Conservation (phyloP, 2,888 invertebrate species). For the Theretra japonica region DNA sequence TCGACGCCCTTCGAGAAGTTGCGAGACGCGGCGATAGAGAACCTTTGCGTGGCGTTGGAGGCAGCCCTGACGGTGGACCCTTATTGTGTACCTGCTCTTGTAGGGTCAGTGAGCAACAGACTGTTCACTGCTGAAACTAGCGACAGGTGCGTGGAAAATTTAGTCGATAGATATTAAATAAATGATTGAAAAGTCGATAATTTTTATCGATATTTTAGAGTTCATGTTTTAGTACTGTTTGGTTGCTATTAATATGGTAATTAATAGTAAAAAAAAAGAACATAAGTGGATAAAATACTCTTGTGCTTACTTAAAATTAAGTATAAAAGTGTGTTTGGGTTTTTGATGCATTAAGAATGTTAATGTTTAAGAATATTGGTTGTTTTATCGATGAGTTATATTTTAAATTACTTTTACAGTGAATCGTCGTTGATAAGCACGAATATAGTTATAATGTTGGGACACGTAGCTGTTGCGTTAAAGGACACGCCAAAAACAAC, state of each 20-base stretch:
- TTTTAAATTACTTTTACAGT: slow-evolving; percentile 75
- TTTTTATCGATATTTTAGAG: background rate
- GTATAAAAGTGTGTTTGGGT: slow-evolving; percentile 27
- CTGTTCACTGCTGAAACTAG: slow-evolving; percentile 96
- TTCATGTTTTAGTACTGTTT: background rate
- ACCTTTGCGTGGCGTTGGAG: slow-evolving; percentile 96
- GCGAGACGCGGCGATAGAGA: slow-evolving; percentile 97
- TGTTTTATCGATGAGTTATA: too few relatives aligned
- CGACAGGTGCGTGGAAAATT: slow-evolving; percentile 86
- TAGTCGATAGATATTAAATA: background rate
- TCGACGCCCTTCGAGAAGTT: slow-evolving; percentile 94
- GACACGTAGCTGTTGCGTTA: slow-evolving; percentile 97
- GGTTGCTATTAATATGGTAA: too few relatives aligned
- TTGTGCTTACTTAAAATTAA: background rate
- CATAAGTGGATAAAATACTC: background rate
- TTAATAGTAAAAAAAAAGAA: too few relatives aligned
- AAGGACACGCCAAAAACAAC: slow-evolving; percentile 97
- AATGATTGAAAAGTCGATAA: background rate
- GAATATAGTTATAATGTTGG: slow-evolving; percentile 98
- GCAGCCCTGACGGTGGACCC: slow-evolving; percentile 95
- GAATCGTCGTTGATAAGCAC: slow-evolving; percentile 96
- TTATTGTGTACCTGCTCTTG: slow-evolving; percentile 97
- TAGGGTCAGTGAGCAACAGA: slow-evolving; percentile 97
- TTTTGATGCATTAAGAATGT: too few relatives aligned
- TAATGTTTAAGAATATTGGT: too few relatives aligned